Evolutionary conservation across 2,888 invertebrate genomes (phyloP), one percentile per base, ranked within the genome.

Genomic region (Melinaea menophilus): DNA sequence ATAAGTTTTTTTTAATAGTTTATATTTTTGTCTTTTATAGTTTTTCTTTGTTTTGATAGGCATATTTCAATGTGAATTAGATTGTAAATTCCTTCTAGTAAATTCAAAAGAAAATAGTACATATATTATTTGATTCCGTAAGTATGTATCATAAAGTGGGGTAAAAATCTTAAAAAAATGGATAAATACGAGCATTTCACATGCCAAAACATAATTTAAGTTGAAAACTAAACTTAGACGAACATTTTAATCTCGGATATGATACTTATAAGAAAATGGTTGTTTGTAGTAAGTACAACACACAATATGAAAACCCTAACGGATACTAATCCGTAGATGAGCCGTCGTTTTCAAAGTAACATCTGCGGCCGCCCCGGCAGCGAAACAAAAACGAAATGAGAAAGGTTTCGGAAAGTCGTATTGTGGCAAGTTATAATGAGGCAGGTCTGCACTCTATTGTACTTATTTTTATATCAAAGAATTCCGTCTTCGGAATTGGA

Each of bases 301-400:
- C 31, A 51, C n/a, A 46, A 51, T 51, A 51, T 51, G 82, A 83
- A 86, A 87, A 82, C 83, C 84, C 22, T 83, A 84, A 83, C 83
- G 81, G 84, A 79, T 81, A 85, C 85, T 89, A 89, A 90, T 88
- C 90, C 85, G 80, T 75, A 82, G 87, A 88, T 88, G 87, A 88
- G 86, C 84, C 85, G 81, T 74, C 75, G 82, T 76, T 80, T 81
- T 81, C 81, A 80, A 73, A 76, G 75, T 72, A 84, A 82, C 89
- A 89, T 86, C 88, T 89, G 89, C 78, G 86, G 73, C 82, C 83
- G 78, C 79, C 79, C 75, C 77, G 76, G 62, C 65, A 72, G 72
- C 78, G 79, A 86, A 85, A 89, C 89, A 89, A 89, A 89, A 88
- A 88, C 89, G 81, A 81, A 85, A 89, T 89, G 88, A 88, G 86